phyloP scores from a whole-genome alignment of 2,113 vertebrate genomes.

The Dermatemys mawii region DNA sequence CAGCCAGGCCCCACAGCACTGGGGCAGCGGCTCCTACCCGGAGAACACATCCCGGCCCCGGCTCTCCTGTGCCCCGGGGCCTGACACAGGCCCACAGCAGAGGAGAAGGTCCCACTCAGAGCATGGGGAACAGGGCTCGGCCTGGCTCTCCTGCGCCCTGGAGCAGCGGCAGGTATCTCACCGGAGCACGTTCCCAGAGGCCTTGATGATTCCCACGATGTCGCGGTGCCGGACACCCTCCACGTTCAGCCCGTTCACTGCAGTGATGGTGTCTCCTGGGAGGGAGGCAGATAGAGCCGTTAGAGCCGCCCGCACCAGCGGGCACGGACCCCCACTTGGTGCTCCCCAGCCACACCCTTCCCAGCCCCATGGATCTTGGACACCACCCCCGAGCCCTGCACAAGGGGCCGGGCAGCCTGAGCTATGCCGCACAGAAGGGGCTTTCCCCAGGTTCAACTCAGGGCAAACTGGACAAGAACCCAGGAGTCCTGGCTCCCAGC shows the following conservation, averaged over 20 bases:
- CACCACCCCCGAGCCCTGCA: not conserved
- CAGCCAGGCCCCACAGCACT: not conserved
- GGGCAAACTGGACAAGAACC: not conserved
- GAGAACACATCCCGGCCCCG: no score
- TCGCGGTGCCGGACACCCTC: slow-evolving; percentile 91
- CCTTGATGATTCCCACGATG: slow-evolving; percentile 93
- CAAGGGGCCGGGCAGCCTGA: not conserved
- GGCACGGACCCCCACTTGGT: not conserved
- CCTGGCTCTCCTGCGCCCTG: not conserved
- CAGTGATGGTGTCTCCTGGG: slow-evolving; percentile 92
- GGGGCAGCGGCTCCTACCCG: no score
- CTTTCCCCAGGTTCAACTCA: not conserved
- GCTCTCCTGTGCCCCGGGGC: not conserved
- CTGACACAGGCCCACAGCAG: no score
- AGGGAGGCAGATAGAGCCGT: not conserved
- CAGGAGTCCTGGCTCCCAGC: not conserved
- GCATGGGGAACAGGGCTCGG: no score
- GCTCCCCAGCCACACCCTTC: not conserved
- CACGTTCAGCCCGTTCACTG: slow-evolving; percentile 88
- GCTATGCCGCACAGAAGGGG: no score
- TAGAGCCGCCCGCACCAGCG: not conserved
- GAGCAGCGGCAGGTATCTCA: slow-evolving; percentile 22
- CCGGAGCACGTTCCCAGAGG: slow-evolving; percentile 88
- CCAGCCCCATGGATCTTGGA: no score
- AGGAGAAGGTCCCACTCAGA: no score